Conservation (phyloP, 2,113 vertebrate genomes). For the Colaptes auratus region DNA sequence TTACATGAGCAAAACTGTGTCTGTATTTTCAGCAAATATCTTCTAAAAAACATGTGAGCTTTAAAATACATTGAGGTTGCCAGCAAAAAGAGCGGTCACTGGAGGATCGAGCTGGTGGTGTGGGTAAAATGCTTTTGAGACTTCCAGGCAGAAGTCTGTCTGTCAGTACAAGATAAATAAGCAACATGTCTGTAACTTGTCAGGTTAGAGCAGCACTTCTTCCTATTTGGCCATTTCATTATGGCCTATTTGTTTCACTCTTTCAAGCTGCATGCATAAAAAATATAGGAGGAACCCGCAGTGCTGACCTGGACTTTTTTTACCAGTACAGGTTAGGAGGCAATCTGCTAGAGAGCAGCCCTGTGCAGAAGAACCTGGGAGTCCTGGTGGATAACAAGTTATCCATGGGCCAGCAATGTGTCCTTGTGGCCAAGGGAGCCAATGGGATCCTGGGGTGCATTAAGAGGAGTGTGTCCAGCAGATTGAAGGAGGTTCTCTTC, state of each 20-base stretch:
- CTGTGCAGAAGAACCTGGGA: too few relatives aligned
- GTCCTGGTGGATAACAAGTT: too few relatives aligned
- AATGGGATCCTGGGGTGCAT: too few relatives aligned
- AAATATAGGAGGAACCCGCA: not conserved
- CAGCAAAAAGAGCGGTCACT: not conserved
- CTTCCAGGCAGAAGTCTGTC: not conserved
- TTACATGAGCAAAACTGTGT: not conserved
- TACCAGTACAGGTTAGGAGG: not conserved
- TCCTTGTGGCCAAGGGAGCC: too few relatives aligned
- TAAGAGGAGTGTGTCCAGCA: too few relatives aligned
- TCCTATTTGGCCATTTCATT: not conserved
- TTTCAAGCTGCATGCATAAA: not conserved
- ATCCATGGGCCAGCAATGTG: too few relatives aligned
- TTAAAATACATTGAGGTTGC: not conserved
- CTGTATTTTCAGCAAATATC: slow-evolving; percentile 9
- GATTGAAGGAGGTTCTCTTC: too few relatives aligned
- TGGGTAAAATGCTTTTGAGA: not conserved
- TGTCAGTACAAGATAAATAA: not conserved
- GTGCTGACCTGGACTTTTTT: not conserved
- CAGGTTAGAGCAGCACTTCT: not conserved
- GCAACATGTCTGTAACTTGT: not conserved
- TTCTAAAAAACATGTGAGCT: not conserved
- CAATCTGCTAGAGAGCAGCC: too few relatives aligned
- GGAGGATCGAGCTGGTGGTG: not conserved
- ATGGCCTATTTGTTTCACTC: not conserved